A percentile compares a stretch with the other conserved stretches of the same genome.
Conservation (phyloP, 2,113 vertebrate genomes). For the Sterrhoptilus dennistouni region DNA sequence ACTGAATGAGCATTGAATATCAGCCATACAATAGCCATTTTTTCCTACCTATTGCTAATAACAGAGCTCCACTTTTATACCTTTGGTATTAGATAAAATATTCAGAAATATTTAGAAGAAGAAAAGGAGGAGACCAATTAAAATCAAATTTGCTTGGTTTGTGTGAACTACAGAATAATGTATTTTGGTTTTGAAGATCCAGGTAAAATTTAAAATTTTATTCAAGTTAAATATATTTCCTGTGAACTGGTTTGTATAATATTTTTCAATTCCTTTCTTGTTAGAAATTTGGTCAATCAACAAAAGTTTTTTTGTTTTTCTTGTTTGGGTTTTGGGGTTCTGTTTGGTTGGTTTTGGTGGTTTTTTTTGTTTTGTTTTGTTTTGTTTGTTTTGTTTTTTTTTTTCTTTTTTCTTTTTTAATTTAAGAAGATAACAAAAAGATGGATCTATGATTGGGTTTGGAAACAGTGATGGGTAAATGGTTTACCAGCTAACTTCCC, state of each 20-base stretch:
- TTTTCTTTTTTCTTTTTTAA: no score
- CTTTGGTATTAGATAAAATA: not conserved
- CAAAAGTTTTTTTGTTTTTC: not conserved
- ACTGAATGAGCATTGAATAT: not conserved
- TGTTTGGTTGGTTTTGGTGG: not conserved
- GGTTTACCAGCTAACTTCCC: not conserved
- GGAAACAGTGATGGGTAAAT: not conserved
- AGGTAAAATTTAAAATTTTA: not conserved
- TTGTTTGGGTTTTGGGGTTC: not conserved
- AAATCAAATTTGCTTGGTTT: not conserved
- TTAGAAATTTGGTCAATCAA: not conserved
- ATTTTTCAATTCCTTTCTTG: not conserved
- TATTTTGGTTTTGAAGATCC: not conserved
- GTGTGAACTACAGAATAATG: not conserved
- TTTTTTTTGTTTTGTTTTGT: not conserved
- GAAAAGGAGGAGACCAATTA: not conserved
- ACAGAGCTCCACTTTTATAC: not conserved
- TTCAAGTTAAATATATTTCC: not conserved
- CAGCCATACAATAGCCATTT: not conserved
- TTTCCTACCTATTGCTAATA: not conserved
- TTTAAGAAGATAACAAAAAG: not conserved
- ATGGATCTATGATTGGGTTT: not conserved
- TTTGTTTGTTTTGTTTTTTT: accelerated
- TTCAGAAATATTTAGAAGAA: not conserved
- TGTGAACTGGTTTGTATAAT: not conserved